These are phyloP conservation scores for Pammene aurita DNA, from an alignment of 2,888 invertebrate genomes.

Conservation along the genomic window DNA sequence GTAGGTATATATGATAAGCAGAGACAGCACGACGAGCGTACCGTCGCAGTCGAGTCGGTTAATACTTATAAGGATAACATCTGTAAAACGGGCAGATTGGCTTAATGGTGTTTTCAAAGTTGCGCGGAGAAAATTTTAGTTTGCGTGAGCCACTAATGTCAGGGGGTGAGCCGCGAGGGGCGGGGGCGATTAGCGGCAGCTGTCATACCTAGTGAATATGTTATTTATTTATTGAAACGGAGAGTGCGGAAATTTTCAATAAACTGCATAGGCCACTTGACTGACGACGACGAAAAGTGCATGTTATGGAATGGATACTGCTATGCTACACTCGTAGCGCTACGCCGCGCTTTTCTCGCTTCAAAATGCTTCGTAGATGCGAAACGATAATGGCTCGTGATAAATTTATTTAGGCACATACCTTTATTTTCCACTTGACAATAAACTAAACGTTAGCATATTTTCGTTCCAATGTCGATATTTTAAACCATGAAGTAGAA, in stretches of 20 bases:
- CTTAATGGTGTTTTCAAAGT: conserved; percentile 80
- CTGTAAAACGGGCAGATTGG: conserved; percentile 79
- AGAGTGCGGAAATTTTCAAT: conserved; percentile 21
- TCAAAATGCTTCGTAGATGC: no score
- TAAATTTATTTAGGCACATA: no score
- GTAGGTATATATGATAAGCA: neutral
- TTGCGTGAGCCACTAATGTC: conserved; percentile 54
- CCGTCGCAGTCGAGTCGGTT: conserved; percentile 50
- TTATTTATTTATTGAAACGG: conserved; percentile 62
- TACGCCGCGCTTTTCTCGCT: no score
- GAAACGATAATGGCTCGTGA: no score
- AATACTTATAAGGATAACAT: conserved; percentile 75
- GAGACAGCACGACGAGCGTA: neutral
- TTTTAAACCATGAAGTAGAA: no score
- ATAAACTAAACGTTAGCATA: no score
- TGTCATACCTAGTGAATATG: conserved; percentile 75
- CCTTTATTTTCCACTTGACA: no score
- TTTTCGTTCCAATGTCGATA: no score
- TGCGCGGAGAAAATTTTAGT: conserved; percentile 75
- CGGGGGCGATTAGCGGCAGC: conserved; percentile 75
- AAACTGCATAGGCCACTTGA: neutral
- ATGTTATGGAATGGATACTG: no score
- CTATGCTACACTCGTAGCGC: no score
- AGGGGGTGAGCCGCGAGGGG: conserved; percentile 48
- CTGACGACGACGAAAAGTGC: neutral